phyloP scores from a whole-genome alignment of 2,888 invertebrate species.

The Cataglyphis cursor region DNA sequence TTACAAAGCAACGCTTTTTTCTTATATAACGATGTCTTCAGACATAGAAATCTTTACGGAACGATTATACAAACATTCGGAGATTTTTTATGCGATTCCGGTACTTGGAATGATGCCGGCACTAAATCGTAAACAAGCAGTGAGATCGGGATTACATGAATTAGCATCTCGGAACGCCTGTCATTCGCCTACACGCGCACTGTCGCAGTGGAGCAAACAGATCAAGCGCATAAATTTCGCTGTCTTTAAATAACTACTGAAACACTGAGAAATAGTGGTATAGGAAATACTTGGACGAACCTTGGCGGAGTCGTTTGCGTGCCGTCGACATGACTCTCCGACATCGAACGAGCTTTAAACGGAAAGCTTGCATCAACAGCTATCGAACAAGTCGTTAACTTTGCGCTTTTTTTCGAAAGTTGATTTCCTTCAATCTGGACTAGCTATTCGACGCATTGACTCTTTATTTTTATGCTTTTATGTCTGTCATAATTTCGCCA shows the following conservation, averaged over 20 bases:
- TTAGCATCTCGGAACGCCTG: conserved; percentile 13
- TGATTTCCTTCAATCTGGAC: conserved; percentile 13
- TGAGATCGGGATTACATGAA: conserved; percentile 25
- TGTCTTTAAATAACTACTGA: background rate
- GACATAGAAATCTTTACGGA: background rate
- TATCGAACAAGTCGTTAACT: conserved; percentile 17
- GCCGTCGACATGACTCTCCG: background rate
- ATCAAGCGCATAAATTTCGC: background rate
- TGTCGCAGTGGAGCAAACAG: background rate
- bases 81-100: background rate
- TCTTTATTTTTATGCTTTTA: background rate
- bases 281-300: conserved; percentile 7
- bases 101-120: background rate
- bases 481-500: background rate
- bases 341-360: background rate
- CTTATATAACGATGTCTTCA: background rate
- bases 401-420: background rate
- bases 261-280: background rate
- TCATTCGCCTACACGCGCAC: background rate
- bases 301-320: background rate
- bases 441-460: background rate
- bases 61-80: background rate
- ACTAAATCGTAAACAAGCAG: conserved; percentile 25
- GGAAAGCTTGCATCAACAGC: conserved; percentile 13
- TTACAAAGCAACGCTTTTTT: background rate